These are phyloP conservation scores for Pammene aurita DNA, from an alignment of 2,888 invertebrate genomes.

Conservation along the genomic window DNA sequence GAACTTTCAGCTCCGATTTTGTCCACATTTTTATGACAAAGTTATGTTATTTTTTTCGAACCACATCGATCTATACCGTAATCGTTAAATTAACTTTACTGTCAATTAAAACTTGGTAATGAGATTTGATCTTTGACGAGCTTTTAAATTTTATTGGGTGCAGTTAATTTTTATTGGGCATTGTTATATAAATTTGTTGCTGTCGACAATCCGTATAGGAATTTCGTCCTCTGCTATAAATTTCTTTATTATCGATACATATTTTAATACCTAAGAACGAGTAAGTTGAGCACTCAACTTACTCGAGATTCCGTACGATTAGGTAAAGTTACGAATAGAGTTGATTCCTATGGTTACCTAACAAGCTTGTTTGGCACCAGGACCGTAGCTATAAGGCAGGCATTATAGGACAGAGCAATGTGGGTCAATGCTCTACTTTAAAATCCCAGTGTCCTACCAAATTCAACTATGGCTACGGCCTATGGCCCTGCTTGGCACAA, in stretches of 20 bases:
- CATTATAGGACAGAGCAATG: too few relatives aligned
- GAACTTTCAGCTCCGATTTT: conserved; percentile 34
- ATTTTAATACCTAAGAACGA: too few relatives aligned
- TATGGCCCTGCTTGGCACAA: too few relatives aligned
- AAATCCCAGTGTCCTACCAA: too few relatives aligned
- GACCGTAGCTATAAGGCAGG: too few relatives aligned
- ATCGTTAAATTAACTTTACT: conserved; percentile 62
- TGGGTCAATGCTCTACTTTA: too few relatives aligned
- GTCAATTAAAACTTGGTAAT: conserved; percentile 62
- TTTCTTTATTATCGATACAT: conserved; percentile 16
- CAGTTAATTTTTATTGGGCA: conserved; percentile 48
- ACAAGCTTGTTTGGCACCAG: too few relatives aligned
- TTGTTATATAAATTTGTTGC: conserved; percentile 45
- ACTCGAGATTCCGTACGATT: not conserved
- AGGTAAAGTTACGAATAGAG: too few relatives aligned
- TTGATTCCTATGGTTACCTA: too few relatives aligned
- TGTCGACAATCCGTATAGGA: conserved; percentile 17
- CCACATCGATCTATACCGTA: conserved; percentile 44
- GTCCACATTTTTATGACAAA: conserved; percentile 51
- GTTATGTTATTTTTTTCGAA: conserved; percentile 38
- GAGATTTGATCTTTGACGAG: conserved; percentile 55
- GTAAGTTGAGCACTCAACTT: too few relatives aligned
- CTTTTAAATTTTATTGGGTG: conserved; percentile 44
- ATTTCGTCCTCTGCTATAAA: conserved; percentile 8
- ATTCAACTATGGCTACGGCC: too few relatives aligned